Percentiles rank a stretch among this genome's conserved stretches.
Conservation (phyloP, 1,140 invertebrate species). For the Teleopsis dalmanni region DNA sequence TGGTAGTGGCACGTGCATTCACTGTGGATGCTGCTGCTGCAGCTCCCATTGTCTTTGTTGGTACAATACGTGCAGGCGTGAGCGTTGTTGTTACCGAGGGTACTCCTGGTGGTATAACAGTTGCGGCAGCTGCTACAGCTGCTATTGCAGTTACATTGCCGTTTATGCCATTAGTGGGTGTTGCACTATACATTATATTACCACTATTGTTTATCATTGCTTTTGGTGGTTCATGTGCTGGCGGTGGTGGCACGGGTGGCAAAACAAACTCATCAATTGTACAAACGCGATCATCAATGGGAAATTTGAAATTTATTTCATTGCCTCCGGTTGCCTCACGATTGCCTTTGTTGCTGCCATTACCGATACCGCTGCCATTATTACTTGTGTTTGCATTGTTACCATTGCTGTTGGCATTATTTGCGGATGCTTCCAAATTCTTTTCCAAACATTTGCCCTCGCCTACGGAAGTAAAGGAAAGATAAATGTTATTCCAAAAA, state of each 20-base stretch:
- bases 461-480: constrained; percentile 19
- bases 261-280: constrained; percentile 41
- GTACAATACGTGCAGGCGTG: too few species aligned
- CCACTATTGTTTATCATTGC: background rate
- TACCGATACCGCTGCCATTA: constrained; percentile 1
- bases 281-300: constrained; percentile 42
- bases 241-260: constrained; percentile 31
- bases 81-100: constrained; percentile 20
- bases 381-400: constrained; percentile 12
- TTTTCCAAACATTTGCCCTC: constrained; percentile 42
- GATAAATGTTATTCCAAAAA: too few species aligned
- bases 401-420: constrained; percentile 25
- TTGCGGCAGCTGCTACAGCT: constrained; percentile 35
- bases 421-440: constrained; percentile 26
- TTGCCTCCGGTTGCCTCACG: constrained; percentile 19
- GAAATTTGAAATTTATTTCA: constrained; percentile 44
- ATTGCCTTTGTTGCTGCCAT: constrained; percentile 5
- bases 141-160: constrained; percentile 24
- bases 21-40: constrained; percentile 2
- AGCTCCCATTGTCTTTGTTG: too few species aligned
- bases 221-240: constrained; percentile 7
- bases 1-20: background rate
- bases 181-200: background rate
- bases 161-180: constrained; percentile 22
- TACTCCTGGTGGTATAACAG: constrained; percentile 34